Conservation (phyloP, 2,888 invertebrate genomes). For the Hipparchia semele region DNA sequence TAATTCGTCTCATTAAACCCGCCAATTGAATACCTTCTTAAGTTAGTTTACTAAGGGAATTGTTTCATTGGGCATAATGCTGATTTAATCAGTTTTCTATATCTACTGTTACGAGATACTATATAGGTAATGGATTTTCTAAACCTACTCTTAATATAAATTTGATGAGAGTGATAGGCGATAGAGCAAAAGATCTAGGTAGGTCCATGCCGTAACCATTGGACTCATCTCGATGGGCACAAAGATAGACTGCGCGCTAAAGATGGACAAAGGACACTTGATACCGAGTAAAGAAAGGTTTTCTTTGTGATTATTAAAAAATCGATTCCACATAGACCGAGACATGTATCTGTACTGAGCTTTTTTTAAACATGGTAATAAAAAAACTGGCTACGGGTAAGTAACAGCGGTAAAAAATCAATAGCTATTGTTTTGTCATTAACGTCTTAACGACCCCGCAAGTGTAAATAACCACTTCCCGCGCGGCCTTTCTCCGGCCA, state of each 20-base stretch:
- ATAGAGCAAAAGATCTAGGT: too few species aligned
- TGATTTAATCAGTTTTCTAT: conserved; percentile 42
- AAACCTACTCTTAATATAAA: too few species aligned
- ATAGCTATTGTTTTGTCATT: conserved; percentile 32
- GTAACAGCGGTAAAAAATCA: conserved; percentile 36
- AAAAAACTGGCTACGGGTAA: background rate
- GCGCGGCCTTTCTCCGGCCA: conserved; percentile 41
- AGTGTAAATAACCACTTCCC: conserved; percentile 60
- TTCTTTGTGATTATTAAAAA: background rate
- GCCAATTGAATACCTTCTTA: conserved; percentile 70
- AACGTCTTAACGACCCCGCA: conserved; percentile 57
- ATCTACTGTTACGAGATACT: background rate
- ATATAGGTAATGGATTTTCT: too few species aligned
- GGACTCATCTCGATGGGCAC: background rate
- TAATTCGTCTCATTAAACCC: conserved; percentile 74
- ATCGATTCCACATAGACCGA: too few species aligned
- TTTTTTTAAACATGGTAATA: background rate
- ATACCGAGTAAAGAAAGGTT: background rate
- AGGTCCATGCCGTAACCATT: background rate
- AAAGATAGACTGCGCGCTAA: background rate
- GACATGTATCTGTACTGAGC: too few species aligned
- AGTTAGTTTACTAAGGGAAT: conserved; percentile 77
- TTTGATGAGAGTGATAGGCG: too few species aligned
- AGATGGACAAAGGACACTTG: background rate
- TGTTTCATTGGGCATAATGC: conserved; percentile 67